These are phyloP conservation scores for Rosalia funebris DNA, from an alignment of 2,888 invertebrate genomes.

Conservation along the genomic window DNA sequence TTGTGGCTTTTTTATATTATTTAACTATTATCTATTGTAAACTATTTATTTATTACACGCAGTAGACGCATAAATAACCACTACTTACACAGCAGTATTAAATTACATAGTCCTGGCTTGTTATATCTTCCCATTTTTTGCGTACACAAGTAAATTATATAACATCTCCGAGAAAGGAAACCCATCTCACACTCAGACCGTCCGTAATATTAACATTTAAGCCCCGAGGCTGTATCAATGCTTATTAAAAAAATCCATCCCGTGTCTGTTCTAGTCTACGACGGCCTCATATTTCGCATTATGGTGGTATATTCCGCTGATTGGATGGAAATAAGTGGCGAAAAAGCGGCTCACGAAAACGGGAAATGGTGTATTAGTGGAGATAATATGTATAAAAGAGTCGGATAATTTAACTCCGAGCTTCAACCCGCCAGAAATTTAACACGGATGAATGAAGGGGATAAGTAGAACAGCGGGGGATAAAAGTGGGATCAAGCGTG, in stretches of 20 bases:
- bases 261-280: constrained; percentile 25
- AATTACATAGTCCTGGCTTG: no score
- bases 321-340: constrained; percentile 38
- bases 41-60: no score
- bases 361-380: constrained; percentile 34
- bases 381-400: constrained; percentile 46
- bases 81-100: no score
- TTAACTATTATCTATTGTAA: no score
- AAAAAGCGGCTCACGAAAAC: constrained; percentile 36
- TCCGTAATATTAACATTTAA: constrained; percentile 2
- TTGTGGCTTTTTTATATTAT: no score
- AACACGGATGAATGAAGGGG: constrained; percentile 57
- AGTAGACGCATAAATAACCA: no score
- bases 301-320: constrained; percentile 27
- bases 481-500: constrained; percentile 52
- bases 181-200: background rate
- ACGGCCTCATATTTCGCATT: constrained; percentile 25
- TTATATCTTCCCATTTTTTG: no score
- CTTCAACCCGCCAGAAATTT: constrained; percentile 45
- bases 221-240: constrained; percentile 2
- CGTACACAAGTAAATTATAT: no score
- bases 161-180: no score
- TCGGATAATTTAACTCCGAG: constrained; percentile 44
- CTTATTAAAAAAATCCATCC: constrained; percentile 18
- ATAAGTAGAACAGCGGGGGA: constrained; percentile 54